A percentile compares a stretch with the other conserved stretches of the same genome.
These are phyloP conservation scores for Mustela nigripes DNA, from an alignment of 2,113 vertebrate species.

Conservation along the genomic window DNA sequence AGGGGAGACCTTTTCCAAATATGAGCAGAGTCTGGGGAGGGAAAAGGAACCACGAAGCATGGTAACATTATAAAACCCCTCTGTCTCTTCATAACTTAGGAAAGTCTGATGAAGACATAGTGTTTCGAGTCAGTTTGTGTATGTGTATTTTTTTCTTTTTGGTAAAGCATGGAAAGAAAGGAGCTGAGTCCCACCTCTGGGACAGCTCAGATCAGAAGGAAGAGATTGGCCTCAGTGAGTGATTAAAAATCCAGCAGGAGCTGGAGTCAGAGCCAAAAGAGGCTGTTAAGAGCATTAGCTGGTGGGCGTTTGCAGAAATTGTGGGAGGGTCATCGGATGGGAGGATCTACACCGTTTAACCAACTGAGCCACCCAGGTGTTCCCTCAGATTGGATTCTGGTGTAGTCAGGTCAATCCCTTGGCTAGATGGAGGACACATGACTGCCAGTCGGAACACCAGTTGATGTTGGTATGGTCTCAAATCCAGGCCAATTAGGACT, in stretches of 20 bases:
- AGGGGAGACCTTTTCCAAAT: not conserved
- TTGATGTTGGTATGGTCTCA: not conserved
- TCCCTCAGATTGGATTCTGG: not conserved
- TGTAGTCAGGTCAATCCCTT: not conserved
- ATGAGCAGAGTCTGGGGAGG: not conserved
- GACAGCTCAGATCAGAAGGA: not conserved
- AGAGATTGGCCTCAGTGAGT: slow-evolving; percentile 21
- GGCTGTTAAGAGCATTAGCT: not conserved
- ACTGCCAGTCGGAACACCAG: not conserved
- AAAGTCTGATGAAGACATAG: not conserved
- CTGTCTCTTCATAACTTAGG: not conserved
- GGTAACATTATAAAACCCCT: not conserved
- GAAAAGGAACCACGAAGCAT: not conserved
- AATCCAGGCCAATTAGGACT: not conserved
- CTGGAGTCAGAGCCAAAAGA: not conserved
- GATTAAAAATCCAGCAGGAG: not conserved
- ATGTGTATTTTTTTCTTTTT: not conserved
- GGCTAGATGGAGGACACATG: not conserved
- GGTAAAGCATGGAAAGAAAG: not conserved
- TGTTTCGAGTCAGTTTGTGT: not conserved
- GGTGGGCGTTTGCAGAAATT: slow-evolving; percentile 42
- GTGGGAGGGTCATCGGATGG: not conserved
- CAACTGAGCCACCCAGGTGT: too few species aligned
- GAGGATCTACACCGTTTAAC: not conserved
- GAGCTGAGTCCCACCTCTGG: not conserved